Base-by-base conservation (phyloP, 2,888 invertebrate genomes). In the Aelia acuminata region DNA sequence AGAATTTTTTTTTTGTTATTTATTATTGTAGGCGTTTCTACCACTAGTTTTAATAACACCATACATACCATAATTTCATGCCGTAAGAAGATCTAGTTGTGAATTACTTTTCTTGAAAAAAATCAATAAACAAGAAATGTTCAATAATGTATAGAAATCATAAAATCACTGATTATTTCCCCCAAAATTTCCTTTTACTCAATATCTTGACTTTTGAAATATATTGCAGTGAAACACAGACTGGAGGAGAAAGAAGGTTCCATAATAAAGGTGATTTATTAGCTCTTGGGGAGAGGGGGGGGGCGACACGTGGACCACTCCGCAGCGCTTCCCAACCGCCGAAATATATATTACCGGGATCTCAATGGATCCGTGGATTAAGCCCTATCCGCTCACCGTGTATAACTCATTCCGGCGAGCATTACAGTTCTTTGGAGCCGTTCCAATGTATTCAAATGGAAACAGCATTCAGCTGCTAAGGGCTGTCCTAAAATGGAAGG, bases 361-460 rank as follows among this genome's bases (percentile, higher is more conserved):
- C 63, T 70, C 63, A 70, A 70, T 70, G 63, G 63, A 70, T 70
- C 35, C 63, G 20, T 70, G 80, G 43, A 80, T 80, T 80, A 80
- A 20, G n/a, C 22, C n/a, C n/a, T 8, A 43, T 43, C 80, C 43
- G 43, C 15, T n/a, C 31, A 13, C 63, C 31, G 20, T 35, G 63
- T 70, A 70, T 70, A 70, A 70, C 63, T 70, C 63, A 70, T 70
- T 70, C 63, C 18, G n/a, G 13, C 18, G n/a, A n/a, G 80, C 43
- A 47, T 80, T 80, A 43, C 22, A 80, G 80, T 80, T 80, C 80
- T 80, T 80, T 80, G 80, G 80, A 80, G 47, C 15, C 43, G 43
- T 80, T 80, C 80, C 80, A 47, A 47, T 80, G 80, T 43, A 80
- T 80, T 80, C 80, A 80, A 47, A 80, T 80, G 80, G 80, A 80